Evolutionary conservation across 2,113 vertebrate genomes (phyloP), one percentile per base, ranked within the genome.

Genomic region (Menura novaehollandiae): DNA sequence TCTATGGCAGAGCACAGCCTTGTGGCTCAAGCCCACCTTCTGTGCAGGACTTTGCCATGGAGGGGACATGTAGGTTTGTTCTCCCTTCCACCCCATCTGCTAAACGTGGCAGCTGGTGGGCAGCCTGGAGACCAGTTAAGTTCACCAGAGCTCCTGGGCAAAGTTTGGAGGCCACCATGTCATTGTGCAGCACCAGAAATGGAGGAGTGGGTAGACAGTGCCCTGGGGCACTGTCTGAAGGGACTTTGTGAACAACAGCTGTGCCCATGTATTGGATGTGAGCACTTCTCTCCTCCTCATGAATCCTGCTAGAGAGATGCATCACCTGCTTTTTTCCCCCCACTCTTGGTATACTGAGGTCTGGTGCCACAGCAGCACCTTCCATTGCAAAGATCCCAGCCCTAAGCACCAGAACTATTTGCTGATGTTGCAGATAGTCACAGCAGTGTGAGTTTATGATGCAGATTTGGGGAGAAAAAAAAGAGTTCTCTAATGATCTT

Each of bases 1-100:
- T 60, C 35, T 35, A 27, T 15, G 56, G 14, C 58, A 64, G 55
- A 66, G 35, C 2, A 0, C 52, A 79, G 77, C 33, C 55, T 53
- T 76, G 26, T 24, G 39, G n/a, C 78, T 88, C 60, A 67, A 82
- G 23, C 18, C 49, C 41, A 35, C 8, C 44, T 46, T 41, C 56
- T 62, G 56, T 26, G 17, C 82, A 58, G 52, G 23, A 46, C 46
- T 75, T 41, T 89, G 66, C 46, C 1, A 0, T 14, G 32, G 18
- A 88, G 16, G 19, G 10, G 27, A 35, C 0, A 0, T 18, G 35
- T 15, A 53, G 20, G 21, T 55, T 67, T 0, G 0, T 11, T 33
- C 72, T 72, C 53, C 51, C 37, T 47, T 33, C 47, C 21, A 56
- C 12, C 18, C 39, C 59, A 33, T 11, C 82, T 85, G 69, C 64